Evolutionary conservation across 2,888 invertebrate genomes (phyloP), one percentile per base, ranked within the genome.

Genomic region (Eupeodes latifasciatus): DNA sequence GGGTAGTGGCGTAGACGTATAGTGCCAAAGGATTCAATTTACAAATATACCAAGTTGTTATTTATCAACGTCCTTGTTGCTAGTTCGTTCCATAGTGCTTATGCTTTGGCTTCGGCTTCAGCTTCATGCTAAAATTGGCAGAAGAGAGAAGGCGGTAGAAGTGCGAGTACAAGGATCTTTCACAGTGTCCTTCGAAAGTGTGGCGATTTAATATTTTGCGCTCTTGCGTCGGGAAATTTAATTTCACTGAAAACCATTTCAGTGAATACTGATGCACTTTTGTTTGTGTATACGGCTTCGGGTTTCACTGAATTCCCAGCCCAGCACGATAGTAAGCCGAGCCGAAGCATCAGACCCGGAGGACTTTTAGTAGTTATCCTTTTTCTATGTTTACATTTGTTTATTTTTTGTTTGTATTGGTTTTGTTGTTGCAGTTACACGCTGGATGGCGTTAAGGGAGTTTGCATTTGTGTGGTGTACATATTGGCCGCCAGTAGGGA

Each of bases 21-120:
- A 47, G 77, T 53, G 78, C 57, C 80, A 76, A 69, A 44, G 80
- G 80, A 83, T 87, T 83, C 83, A 87, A 87, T 87, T 87, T 83
- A 61, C 87, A 76, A 76, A 61, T 80, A 61, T 80, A 64, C 64
- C 76, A 79, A 83, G 79, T 86, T 79, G 75, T 76, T 83, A 80
- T 86, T 86, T 83, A 80, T 83, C 72, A 86, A 83, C 62, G 83
- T 83, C 79, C 59, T 69, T 34, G 34, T 77, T 51, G 53, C 40
- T 49, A 55, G 64, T 49, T 59, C 7, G 61, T 27, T 27, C 27
- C 2, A 27, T 27, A 34, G 51, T 55, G 69, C 12, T 67, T 64
- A 64, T 47, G 7, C 40, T 40, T 40, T 36, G 51, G 69, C 12
- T 67, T 64, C 72, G 40, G 62, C 66, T 78, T 80, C 27, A 40